Evolutionary conservation across 2,113 vertebrate genomes (phyloP), one percentile per base, ranked within the genome.

Genomic region (Calyptommatus sinebrachiatus): DNA sequence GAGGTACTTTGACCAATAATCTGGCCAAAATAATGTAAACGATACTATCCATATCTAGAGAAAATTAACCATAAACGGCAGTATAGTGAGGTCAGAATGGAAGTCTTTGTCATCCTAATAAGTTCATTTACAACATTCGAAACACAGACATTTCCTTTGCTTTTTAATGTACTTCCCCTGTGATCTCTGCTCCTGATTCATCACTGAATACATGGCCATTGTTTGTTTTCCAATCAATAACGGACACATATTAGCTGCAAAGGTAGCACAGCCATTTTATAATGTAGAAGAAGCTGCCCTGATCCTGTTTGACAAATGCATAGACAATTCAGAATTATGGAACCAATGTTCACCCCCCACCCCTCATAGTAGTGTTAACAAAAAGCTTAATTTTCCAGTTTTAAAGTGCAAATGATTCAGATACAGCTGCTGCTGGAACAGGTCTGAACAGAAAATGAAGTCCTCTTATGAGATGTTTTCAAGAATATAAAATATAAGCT

Each of bases 401-500:
- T 95, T 95, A 95, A 97, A 97, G 96, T 97, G 96, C 95, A 96
- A 97, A 96, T 94, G 93, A 93, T 92, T 91, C 91, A 90, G 92
- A 91, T 91, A 90, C 90, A 93, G 91, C 91, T 91, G 94, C 93
- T 96, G 92, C 91, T 91, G 92, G 87, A 91, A 93, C 88, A 92
- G 88, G 89, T 94, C 93, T 89, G 87, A 94, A 93, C 89, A 92
- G 90, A 88, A 87, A 91, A 92, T 91, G 84, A 91, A 91, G 83
- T 90, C 91, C 88, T 95, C 90, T 91, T 96, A 99, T 74, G 96
- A 96, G 90, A 99, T 97, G 94, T 97, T 98, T 91, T 99, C 98
- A 90, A 99, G 94, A 91, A 99, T 98, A 95, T 99, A 99, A 93
- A 99, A 99, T 92, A 98, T 96, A 88, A 99, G 96, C 91, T 99